Evolutionary conservation across 2,888 invertebrate genomes (phyloP).

Genomic region (Eubasilissa splendida): DNA sequence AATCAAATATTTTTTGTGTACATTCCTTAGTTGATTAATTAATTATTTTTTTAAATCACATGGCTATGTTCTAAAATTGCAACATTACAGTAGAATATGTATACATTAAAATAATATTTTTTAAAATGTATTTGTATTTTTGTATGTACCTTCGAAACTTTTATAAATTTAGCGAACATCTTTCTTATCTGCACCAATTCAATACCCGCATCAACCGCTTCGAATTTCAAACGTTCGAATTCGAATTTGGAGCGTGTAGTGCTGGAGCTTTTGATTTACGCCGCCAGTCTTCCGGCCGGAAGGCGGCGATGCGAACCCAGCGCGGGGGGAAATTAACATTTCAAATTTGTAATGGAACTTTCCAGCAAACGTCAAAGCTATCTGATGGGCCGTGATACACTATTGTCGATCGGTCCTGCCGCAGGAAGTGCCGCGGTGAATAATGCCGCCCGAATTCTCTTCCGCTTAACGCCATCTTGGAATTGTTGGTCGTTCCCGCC

Average conservation of each 20-base stretch:
- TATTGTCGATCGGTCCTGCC: slow-evolving; percentile 11
- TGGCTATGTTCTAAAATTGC: no score
- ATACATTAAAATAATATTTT: no score
- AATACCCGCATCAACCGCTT: not conserved
- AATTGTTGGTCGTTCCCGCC: not conserved
- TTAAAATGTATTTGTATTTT: no score
- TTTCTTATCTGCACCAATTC: no score
- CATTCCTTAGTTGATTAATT: no score
- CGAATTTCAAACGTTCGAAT: slow-evolving; percentile 20
- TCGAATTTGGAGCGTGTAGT: not conserved
- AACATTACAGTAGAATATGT: no score
- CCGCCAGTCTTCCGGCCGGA: slow-evolving; percentile 32
- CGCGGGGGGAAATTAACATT: slow-evolving; percentile 41
- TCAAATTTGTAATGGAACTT: slow-evolving; percentile 29
- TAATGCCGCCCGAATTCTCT: slow-evolving; percentile 4
- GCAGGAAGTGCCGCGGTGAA: not conserved
- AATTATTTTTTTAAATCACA: no score
- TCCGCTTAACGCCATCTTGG: not conserved
- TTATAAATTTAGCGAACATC: no score
- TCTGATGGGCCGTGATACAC: slow-evolving; percentile 36
- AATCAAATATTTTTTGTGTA: no score
- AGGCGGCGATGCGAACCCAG: slow-evolving; percentile 15
- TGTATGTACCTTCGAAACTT: no score
- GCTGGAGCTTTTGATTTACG: slow-evolving; percentile 32
- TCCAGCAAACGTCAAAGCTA: slow-evolving; percentile 29